These are phyloP conservation scores for Danio aesculapii DNA, from an alignment of 2,797 vertebrate species.

Conservation along the genomic window DNA sequence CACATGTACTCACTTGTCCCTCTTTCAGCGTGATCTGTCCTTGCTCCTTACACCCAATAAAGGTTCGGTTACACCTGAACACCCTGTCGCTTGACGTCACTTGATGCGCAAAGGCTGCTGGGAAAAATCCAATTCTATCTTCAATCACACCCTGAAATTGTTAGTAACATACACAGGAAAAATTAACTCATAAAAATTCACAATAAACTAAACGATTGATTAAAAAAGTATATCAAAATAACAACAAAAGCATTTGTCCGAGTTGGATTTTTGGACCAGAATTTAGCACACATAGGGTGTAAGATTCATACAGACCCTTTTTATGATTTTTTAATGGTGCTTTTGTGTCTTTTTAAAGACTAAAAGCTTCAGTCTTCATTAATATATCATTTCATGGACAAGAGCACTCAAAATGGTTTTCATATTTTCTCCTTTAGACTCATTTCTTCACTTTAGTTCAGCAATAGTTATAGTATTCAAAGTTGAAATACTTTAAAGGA, in stretches of 20 bases:
- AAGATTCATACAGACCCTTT: background rate
- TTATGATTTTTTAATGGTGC: slow-evolving; percentile 1
- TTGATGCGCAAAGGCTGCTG: slow-evolving; percentile 92
- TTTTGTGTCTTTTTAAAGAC: slow-evolving; percentile 1
- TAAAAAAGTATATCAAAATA: background rate
- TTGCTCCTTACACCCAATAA: slow-evolving; percentile 94
- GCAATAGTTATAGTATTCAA: background rate
- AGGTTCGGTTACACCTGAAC: slow-evolving; percentile 90
- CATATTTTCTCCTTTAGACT: background rate
- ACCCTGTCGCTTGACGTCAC: slow-evolving; percentile 86
- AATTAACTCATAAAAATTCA: slow-evolving; percentile 7
- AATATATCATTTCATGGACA: background rate
- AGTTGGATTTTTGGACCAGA: background rate
- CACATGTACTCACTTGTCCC: slow-evolving; percentile 85
- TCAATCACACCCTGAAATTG: slow-evolving; percentile 89
- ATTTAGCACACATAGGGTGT: background rate
- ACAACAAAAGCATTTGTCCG: no score
- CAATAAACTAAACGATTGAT: background rate
- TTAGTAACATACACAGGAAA: slow-evolving; percentile 23
- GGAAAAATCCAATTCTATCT: slow-evolving; percentile 93
- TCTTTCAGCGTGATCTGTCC: slow-evolving; percentile 96
- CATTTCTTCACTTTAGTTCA: background rate
- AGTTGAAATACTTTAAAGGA: background rate
- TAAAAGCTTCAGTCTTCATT: background rate
- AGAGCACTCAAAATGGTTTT: background rate